Percentiles rank a stretch among this genome's conserved stretches.
phyloP scores from a whole-genome alignment of 2,113 vertebrate species.

The Chaetorhynchus papuensis region DNA sequence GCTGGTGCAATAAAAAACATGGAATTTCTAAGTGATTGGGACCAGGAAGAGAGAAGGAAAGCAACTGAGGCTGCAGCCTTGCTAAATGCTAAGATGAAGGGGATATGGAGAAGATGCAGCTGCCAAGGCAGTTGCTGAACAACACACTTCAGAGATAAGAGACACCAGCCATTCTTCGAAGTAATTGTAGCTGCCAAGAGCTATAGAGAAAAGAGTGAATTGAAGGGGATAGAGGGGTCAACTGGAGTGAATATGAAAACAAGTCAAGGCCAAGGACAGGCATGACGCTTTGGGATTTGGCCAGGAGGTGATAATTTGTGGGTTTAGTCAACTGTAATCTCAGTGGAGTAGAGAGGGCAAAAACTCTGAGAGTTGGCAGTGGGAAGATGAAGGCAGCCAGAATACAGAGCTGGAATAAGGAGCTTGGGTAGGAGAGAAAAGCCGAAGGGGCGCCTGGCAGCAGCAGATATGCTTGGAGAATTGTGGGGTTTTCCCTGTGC shows the following conservation, averaged over 20 bases:
- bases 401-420: slow-evolving; percentile 20
- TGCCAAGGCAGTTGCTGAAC: neutral
- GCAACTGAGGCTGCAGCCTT: neutral
- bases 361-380: slow-evolving; percentile 33
- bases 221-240: slow-evolving; percentile 33
- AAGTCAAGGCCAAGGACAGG: slow-evolving; percentile 48
- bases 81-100: neutral
- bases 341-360: slow-evolving; percentile 27
- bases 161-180: slow-evolving; percentile 37
- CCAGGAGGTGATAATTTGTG: slow-evolving; percentile 55
- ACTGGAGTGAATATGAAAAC: slow-evolving; percentile 30
- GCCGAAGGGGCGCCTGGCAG: neutral
- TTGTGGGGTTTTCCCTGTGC: neutral
- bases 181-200: slow-evolving; percentile 37
- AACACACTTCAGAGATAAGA: slow-evolving; percentile 56
- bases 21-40: neutral
- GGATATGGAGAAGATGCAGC: neutral
- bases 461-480: slow-evolving; percentile 8
- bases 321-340: slow-evolving; percentile 47
- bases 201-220: slow-evolving; percentile 40
- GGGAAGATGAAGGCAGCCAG: neutral
- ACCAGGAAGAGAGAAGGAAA: neutral
- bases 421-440: slow-evolving; percentile 21
- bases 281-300: slow-evolving; percentile 45
- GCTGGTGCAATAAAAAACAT: neutral